Conservation (phyloP, 2,797 vertebrate genomes). For the Dermochelys coriacea region DNA sequence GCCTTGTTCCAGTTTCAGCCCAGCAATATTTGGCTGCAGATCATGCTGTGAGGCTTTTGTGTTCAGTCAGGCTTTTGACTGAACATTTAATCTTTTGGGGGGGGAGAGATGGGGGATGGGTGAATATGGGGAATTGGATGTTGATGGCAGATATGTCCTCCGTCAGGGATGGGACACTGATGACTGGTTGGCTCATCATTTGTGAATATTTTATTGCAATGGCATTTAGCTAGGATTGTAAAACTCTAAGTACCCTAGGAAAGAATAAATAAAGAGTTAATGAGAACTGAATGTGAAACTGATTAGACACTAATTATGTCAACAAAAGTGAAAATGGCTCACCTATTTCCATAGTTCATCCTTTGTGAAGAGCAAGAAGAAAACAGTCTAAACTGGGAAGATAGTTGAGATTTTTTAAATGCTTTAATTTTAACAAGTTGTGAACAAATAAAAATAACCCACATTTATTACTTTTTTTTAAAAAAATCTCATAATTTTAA, state of each 20-base stretch:
- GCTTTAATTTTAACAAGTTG: background rate
- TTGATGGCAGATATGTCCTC: background rate
- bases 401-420: background rate
- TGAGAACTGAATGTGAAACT: background rate
- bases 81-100: background rate
- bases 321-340: background rate
- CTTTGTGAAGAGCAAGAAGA: background rate
- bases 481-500: background rate
- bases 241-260: background rate
- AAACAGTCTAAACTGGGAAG: background rate
- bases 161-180: background rate
- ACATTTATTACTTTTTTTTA: background rate
- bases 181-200: background rate
- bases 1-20: background rate
- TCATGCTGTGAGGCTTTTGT: background rate
- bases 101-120: rapidly evolving
- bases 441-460: background rate
- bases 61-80: background rate
- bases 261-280: rapidly evolving
- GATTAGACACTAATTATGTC: background rate
- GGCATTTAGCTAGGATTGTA: background rate
- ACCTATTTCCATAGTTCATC: background rate
- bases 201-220: background rate
- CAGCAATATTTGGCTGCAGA: background rate
- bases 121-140: background rate